Base-by-base conservation (phyloP, 2,888 invertebrate species). In the Mythimna vitellina region DNA sequence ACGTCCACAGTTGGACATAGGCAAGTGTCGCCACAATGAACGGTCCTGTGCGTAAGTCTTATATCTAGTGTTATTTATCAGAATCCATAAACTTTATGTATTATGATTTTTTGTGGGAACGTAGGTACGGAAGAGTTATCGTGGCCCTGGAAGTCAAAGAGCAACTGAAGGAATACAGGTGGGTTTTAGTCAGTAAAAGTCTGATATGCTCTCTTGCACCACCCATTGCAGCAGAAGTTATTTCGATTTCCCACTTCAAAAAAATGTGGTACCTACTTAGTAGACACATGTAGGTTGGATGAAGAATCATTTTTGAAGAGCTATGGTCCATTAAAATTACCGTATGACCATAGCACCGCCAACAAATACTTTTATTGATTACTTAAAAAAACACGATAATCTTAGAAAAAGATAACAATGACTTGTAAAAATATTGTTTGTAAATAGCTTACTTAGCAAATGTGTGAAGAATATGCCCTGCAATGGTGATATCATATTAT, bases 361-460 rank as follows among this genome's bases (percentile, higher is more conserved):
- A 35, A 22, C 22, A 22, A 22, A 22, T 22, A 53, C 53, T 53
- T 22, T 10, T 10, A 38, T 12, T 38, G 5, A 10, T 22, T 53
- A 53, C 22, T 3, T 53, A 22, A 53, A n/a, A 51, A 3, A 53
- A 53, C 4, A n/a, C 0, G 10, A 53, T 22, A 9, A 20, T 51
- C 9, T 51, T 10, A 10, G 14, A 14, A 1, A 38, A 64, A 56
- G 17, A 56, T 42, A n/a, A 58, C 65, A 58, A 58, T 46, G 42
- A 56, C 57, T 42, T 7, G n/a, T 10, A 65, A 58, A n/a, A 42
- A 65, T 42, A 4, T 65, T 29, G 29, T 65, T 58, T 58, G 20
- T 20, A 57, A 65, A 42, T 29, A 29, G 17, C 2, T 65, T 56
- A 56, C 20, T 25, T 25, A 38, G n/a, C 29, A n/a, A n/a, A 38